Evolutionary conservation across 2,888 invertebrate genomes (phyloP).

Genomic region (Caradrina clavipalpis): DNA sequence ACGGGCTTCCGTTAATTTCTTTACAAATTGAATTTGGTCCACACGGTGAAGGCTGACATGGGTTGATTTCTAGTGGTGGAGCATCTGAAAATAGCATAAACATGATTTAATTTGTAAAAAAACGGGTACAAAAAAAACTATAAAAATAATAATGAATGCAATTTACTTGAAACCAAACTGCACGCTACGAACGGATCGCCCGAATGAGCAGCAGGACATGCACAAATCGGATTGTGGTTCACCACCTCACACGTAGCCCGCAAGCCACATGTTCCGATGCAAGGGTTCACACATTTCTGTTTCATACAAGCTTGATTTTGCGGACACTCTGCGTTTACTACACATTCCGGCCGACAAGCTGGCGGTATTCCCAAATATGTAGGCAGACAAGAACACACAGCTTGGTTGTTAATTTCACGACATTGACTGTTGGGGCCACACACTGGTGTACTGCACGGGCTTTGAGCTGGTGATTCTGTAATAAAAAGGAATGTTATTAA

Average conservation of each 20-base stretch:
- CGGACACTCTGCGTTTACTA: constrained; percentile 93
- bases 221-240: constrained; percentile 94
- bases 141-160: constrained; percentile 1
- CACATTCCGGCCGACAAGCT: constrained; percentile 94
- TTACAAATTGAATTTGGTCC: constrained; percentile 95
- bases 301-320: constrained; percentile 93
- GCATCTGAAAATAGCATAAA: constrained; percentile 69
- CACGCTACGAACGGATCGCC: constrained; percentile 93
- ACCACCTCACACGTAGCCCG: constrained; percentile 92
- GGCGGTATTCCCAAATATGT: constrained; percentile 93
- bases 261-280: constrained; percentile 93
- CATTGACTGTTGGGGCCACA: constrained; percentile 94
- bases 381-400: constrained; percentile 94
- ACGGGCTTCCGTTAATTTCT: constrained; percentile 92
- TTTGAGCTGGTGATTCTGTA: constrained; percentile 75
- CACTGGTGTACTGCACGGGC: constrained; percentile 93
- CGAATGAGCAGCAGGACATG: constrained; percentile 92
- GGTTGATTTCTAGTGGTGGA: constrained; percentile 86
- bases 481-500: constrained; percentile 41
- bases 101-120: not conserved
- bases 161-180: constrained; percentile 80
- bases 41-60: constrained; percentile 95
- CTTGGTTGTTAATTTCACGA: constrained; percentile 91
- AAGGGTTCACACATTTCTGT: constrained; percentile 94
- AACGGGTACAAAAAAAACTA: not conserved